phyloP scores from a whole-genome alignment of 1,140 invertebrate genomes.

The Panulirus ornatus region DNA sequence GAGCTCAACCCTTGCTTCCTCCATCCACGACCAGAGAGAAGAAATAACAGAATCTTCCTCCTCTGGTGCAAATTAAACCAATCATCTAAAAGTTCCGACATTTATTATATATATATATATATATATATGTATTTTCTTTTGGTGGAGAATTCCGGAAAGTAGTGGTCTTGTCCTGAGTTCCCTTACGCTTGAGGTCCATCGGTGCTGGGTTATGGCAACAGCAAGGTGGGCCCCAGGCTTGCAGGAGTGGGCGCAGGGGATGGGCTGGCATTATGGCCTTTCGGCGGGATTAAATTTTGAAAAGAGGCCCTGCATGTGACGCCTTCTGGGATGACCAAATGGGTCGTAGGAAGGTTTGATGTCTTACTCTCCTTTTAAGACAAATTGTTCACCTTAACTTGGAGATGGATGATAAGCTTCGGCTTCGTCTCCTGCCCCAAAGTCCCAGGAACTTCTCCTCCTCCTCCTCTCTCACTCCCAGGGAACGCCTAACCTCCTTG shows the following conservation, averaged over 20 bases:
- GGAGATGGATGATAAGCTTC: conserved; percentile 13
- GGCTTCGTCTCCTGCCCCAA: background rate
- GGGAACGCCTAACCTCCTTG: background rate
- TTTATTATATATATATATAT: too few species aligned
- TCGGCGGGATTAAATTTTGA: conserved; percentile 67
- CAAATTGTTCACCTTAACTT: conserved; percentile 48
- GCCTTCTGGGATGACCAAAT: conserved; percentile 45
- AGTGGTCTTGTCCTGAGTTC: background rate
- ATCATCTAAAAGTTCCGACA: too few species aligned
- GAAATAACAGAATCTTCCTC: too few species aligned
- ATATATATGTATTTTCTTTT: too few species aligned
- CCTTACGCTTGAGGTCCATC: background rate
- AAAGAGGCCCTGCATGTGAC: conserved; percentile 63
- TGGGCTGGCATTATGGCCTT: conserved; percentile 49
- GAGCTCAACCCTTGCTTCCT: background rate
- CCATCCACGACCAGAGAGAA: background rate
- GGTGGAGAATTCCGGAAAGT: too few species aligned
- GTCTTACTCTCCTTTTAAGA: conserved; percentile 54
- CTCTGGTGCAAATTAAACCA: too few species aligned
- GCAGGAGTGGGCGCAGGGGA: conserved; percentile 41
- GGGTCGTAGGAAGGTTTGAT: conserved; percentile 61
- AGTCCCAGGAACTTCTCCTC: background rate
- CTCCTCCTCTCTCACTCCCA: background rate
- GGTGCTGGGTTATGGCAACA: conserved; percentile 32
- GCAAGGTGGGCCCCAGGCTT: background rate